phyloP scores from a whole-genome alignment of 2,797 vertebrate species.

The Kryptopterus vitreolus region DNA sequence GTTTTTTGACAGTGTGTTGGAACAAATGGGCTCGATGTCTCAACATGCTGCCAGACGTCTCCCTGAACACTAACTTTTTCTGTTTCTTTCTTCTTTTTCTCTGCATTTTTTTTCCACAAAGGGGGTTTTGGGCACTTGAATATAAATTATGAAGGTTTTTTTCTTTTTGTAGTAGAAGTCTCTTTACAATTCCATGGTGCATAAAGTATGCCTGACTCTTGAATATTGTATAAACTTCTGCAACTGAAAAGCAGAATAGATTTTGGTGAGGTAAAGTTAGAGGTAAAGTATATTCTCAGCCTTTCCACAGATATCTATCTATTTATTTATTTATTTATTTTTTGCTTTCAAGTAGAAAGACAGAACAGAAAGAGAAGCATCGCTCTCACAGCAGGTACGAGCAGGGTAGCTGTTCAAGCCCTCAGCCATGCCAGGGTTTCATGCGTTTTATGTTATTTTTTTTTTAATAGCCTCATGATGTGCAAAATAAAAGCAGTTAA shows the following conservation, averaged over 20 bases:
- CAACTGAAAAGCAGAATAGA: background rate
- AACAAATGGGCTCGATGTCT: slow-evolving; percentile 33
- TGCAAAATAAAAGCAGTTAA: background rate
- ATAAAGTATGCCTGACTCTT: slow-evolving; percentile 2
- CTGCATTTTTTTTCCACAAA: background rate
- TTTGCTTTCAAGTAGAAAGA: background rate
- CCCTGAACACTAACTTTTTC: background rate
- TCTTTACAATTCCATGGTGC: background rate
- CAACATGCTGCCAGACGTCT: slow-evolving; percentile 23
- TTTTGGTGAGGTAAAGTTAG: background rate
- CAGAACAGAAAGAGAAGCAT: background rate
- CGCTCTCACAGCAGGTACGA: background rate
- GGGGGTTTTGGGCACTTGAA: slow-evolving; percentile 7
- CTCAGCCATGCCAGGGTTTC: background rate
- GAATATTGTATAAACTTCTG: slow-evolving; percentile 20
- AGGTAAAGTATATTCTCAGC: background rate
- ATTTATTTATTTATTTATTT: too few relatives aligned
- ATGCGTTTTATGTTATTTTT: too few relatives aligned
- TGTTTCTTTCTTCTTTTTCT: background rate
- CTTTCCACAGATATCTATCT: background rate
- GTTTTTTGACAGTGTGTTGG: slow-evolving; percentile 28
- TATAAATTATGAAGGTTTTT: slow-evolving; percentile 15
- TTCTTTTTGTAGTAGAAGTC: background rate
- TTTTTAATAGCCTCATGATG: background rate
- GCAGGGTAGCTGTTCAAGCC: too few relatives aligned